Base-by-base conservation (phyloP, 2,113 vertebrate species). In the Nerophis ophidion region DNA sequence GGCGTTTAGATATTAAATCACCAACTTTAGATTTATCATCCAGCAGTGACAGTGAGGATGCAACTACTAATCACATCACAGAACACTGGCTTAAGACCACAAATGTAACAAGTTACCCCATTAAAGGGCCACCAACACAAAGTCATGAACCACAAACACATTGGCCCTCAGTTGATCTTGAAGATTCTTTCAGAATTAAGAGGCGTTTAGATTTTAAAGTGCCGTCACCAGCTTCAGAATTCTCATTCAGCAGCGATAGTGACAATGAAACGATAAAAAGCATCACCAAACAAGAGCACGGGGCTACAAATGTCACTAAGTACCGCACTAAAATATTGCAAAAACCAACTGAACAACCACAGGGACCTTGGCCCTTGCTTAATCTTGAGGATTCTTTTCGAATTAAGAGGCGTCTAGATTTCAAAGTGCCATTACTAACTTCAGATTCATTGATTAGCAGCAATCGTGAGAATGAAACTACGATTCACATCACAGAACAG, bases 191-290 rank as follows among this genome's bases (percentile, higher is more conserved):
- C 1, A 26, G 0, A n/a, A 17, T 54, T 16, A 62, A 56, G 33
- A 66, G 17, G n/a, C 12, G 10, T 54, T 35, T 60, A 3, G 56
- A 62, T 48, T 57, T 62, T 17, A 66, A 73, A 54, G n/a, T 26
- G 38, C 13, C 12, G 42, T 2, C 4, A 6, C 40, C 34, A 38
- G 2, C 34, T 12, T 0, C 45, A 47, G 19, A 63, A 54, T 68
- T 53, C n/a, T 70, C 65, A 35, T 62, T 64, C 5, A 58, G 45
- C 49, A 77, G 70, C 64, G 74, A 66, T 42, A 69, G 47, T 53
- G 70, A 68, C 5, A 16, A 45, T 48, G 42, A 55, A 60, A 53
- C 16, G 35, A 34, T 1, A 52, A 1, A 4, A 4, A 4, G 17
- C 1, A 51, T 0, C 1, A 6, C 5, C 5, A 68, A 61, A 8